phyloP scores from a whole-genome alignment of 2,113 vertebrate genomes.

The Cynocephalus volans region DNA sequence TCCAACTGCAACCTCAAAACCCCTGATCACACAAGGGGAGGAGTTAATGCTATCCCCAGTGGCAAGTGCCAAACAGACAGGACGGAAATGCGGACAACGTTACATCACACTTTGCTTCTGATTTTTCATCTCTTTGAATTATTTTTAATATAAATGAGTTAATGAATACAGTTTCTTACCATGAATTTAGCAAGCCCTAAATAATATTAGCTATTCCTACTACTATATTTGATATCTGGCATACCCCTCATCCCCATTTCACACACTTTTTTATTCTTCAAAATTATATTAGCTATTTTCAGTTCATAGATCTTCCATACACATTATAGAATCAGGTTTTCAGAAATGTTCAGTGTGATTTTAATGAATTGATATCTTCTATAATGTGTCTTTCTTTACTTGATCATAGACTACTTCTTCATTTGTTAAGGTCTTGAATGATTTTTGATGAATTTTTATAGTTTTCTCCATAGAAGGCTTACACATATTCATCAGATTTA shows the following conservation, averaged over 20 bases:
- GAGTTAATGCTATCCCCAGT: too few relatives aligned
- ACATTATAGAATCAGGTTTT: background rate
- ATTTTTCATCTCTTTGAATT: background rate
- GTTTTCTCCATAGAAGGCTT: background rate
- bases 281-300: background rate
- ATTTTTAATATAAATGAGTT: background rate
- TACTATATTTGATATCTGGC: background rate
- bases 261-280: background rate
- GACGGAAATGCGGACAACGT: too few relatives aligned
- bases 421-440: background rate
- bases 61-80: too few relatives aligned
- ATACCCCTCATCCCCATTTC: background rate
- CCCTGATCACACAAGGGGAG: background rate
- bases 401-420: background rate
- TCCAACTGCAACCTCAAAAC: background rate
- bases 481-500: background rate
- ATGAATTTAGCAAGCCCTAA: background rate
- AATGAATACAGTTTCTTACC: background rate
- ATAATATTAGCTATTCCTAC: background rate
- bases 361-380: background rate
- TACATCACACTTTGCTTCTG: background rate
- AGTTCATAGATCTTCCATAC: background rate
- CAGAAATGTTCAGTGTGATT: background rate
- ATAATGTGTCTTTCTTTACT: background rate
- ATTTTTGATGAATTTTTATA: background rate